phyloP scores from a whole-genome alignment of 1,140 invertebrate genomes.

The Drosophila dunni region DNA sequence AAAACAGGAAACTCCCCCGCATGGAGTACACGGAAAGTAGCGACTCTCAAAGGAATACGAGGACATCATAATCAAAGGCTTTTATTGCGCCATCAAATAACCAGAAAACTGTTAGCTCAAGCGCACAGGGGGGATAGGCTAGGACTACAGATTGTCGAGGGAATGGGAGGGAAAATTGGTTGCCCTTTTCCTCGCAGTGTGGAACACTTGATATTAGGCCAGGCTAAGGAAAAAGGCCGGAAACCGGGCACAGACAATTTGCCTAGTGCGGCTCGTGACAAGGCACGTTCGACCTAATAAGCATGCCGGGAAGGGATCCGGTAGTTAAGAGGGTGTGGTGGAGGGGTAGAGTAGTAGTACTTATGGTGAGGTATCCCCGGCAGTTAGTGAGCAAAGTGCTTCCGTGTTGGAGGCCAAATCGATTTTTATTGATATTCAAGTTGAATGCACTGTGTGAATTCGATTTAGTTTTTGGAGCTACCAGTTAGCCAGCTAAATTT shows the following conservation, averaged over 20 bases:
- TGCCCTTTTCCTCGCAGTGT: slow-evolving; percentile 13
- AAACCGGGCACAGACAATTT: slow-evolving; percentile 60
- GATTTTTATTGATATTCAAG: slow-evolving; percentile 76
- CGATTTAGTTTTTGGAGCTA: slow-evolving; percentile 30
- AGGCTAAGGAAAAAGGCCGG: slow-evolving; percentile 49
- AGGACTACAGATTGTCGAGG: neutral
- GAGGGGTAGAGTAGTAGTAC: slow-evolving; percentile 5
- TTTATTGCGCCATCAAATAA: slow-evolving; percentile 69
- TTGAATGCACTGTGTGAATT: slow-evolving; percentile 66
- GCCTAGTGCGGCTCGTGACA: slow-evolving; percentile 55
- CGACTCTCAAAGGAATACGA: slow-evolving; percentile 58
- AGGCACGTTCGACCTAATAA: slow-evolving; percentile 80
- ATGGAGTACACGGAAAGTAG: slow-evolving; percentile 23
- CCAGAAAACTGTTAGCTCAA: slow-evolving; percentile 68
- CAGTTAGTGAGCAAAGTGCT: slow-evolving; percentile 44
- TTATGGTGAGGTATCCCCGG: slow-evolving; percentile 4
- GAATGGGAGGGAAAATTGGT: neutral
- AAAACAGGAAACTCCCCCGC: slow-evolving; percentile 1
- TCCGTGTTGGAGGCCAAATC: slow-evolving; percentile 66
- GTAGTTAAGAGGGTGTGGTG: slow-evolving; percentile 3
- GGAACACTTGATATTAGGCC: slow-evolving; percentile 43
- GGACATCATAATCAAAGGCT: slow-evolving; percentile 71
- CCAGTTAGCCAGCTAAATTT: slow-evolving; percentile 12
- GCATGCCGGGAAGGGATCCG: slow-evolving; percentile 22
- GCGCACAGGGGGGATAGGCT: slow-evolving; percentile 11